These are phyloP conservation scores for Bombus consobrinus DNA, from an alignment of 1,140 invertebrate genomes.

Conservation along the genomic window DNA sequence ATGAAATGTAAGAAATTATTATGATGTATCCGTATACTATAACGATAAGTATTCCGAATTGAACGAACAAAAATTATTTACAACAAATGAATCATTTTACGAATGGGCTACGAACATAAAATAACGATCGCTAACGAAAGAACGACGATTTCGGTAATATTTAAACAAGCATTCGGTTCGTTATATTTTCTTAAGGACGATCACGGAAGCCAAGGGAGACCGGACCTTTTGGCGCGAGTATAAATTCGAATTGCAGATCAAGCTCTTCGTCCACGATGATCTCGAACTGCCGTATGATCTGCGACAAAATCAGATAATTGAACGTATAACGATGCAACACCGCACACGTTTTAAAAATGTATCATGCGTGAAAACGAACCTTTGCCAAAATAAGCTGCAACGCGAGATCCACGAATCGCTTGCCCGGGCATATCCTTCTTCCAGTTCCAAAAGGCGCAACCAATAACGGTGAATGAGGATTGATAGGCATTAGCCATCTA, in stretches of 20 bases:
- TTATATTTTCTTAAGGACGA: slow-evolving; percentile 72
- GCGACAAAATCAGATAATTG: slow-evolving; percentile 53
- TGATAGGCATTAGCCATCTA: slow-evolving; percentile 87
- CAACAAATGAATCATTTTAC: slow-evolving; percentile 65
- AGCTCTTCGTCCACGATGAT: slow-evolving; percentile 87
- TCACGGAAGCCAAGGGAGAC: slow-evolving; percentile 87
- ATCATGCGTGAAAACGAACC: slow-evolving; percentile 77
- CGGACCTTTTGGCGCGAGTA: slow-evolving; percentile 88
- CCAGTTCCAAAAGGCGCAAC: slow-evolving; percentile 95
- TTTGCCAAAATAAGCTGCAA: slow-evolving; percentile 89
- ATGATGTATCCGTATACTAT: slow-evolving; percentile 52
- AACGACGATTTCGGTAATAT: neutral
- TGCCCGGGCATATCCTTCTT: slow-evolving; percentile 90
- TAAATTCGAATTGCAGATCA: slow-evolving; percentile 90
- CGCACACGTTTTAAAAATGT: no score
- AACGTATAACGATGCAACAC: neutral
- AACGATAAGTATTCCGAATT: slow-evolving; percentile 67
- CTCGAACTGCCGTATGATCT: slow-evolving; percentile 88
- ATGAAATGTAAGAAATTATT: slow-evolving; percentile 49
- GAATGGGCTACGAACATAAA: slow-evolving; percentile 1
- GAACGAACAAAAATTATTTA: slow-evolving; percentile 61
- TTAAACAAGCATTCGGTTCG: slow-evolving; percentile 1
- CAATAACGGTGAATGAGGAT: slow-evolving; percentile 85
- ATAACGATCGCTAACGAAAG: slow-evolving; percentile 44
- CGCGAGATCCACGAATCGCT: slow-evolving; percentile 91